phyloP scores from a whole-genome alignment of 2,888 invertebrate species.

The Fragum fragum region DNA sequence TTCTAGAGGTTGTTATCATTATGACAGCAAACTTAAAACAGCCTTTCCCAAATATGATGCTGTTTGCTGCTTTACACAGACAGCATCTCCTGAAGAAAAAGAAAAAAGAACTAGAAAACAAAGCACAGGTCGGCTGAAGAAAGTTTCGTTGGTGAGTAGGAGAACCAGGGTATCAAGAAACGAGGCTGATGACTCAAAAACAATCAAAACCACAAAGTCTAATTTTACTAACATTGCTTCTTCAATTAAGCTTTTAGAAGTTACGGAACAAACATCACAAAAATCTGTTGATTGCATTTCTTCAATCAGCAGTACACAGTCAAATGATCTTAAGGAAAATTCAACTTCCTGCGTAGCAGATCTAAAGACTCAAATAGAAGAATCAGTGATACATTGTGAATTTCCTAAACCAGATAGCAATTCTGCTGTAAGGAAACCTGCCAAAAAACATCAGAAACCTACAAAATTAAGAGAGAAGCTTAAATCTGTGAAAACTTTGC shows the following conservation, averaged over 20 bases:
- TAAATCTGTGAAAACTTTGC: neutral
- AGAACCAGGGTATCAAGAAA: too few relatives aligned
- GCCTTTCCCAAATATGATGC: slow-evolving; percentile 60
- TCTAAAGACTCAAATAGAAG: too few relatives aligned
- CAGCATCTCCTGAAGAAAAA: slow-evolving; percentile 9
- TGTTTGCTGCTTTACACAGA: slow-evolving; percentile 51
- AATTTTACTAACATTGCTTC: too few relatives aligned
- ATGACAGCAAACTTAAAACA: slow-evolving; percentile 39
- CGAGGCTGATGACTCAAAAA: too few relatives aligned
- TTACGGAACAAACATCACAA: neutral
- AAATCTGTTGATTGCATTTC: neutral
- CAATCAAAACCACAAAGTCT: too few relatives aligned
- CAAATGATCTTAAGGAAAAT: neutral
- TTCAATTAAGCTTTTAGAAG: neutral
- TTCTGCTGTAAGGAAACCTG: neutral
- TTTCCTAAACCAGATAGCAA: neutral
- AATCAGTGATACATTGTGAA: too few relatives aligned
- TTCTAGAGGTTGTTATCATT: slow-evolving; percentile 54
- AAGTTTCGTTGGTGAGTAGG: too few relatives aligned
- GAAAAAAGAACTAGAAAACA: slow-evolving; percentile 7
- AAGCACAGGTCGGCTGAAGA: neutral
- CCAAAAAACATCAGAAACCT: slow-evolving; percentile 6
- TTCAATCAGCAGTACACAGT: neutral
- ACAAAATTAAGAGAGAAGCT: neutral
- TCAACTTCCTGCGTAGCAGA: neutral